Evolutionary conservation across 2,113 vertebrate genomes (phyloP), one percentile per base, ranked within the genome.

Genomic region (Chlamydotis undulata): DNA sequence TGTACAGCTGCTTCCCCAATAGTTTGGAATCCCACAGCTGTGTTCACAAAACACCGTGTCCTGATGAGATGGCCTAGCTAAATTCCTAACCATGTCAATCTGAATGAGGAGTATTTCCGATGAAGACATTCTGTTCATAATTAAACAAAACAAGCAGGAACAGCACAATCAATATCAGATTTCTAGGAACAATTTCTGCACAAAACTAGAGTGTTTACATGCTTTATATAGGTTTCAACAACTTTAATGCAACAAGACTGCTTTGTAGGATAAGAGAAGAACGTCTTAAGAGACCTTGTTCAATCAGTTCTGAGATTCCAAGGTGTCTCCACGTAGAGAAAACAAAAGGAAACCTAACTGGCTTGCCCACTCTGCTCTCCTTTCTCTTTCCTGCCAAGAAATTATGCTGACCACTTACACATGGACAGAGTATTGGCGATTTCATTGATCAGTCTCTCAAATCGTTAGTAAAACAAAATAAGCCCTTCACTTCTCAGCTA

Each of bases 361-460:
- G 33, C 29, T 49, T 50, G 26, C 9, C 59, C 28, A 74, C 13
- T 63, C 76, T 15, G 5, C 6, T 63, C 47, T 69, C 39, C 25
- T 78, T 92, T 57, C 45, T 88, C 59, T 84, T 77, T 65, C 37
- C 68, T 87, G 65, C 52, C 60, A 73, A 83, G 87, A 80, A 84
- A 74, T 63, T 93, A 74, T 2, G 7, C 35, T 43, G 71, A 65
- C 57, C 50, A 80, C 60, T 45, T 59, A 94, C 85, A 93, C 67
- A 47, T 60, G 91, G 95, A 97, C 71, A 96, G 41, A 83, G 47
- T 97, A 97, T 95, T 95, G 94, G 83, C 95, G 90, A 97, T 96
- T 97, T 96, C 97, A 98, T 97, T 97, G 97, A 98, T 94, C 92
- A 98, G 65, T 31, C 79, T 97, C 90, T 97, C 95, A 97, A 97